A percentile compares a stretch with the other conserved stretches of the same genome.
These are phyloP conservation scores for Chloroceryle amazona DNA, from an alignment of 2,797 vertebrate species.

Conservation along the genomic window DNA sequence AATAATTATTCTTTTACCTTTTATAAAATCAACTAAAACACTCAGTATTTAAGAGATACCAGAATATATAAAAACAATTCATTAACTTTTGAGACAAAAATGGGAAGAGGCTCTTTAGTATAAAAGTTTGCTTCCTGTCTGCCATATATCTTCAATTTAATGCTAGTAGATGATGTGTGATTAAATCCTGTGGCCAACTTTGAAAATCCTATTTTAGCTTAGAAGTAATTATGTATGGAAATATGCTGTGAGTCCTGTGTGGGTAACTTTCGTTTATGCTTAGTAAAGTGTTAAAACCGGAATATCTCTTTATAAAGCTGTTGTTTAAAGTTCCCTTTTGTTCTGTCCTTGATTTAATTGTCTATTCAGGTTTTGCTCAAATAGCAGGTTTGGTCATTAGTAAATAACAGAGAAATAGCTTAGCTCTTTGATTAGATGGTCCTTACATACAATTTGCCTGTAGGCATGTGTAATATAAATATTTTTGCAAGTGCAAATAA, in stretches of 20 bases:
- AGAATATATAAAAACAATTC: not conserved
- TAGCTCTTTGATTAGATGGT: slow-evolving; percentile 29
- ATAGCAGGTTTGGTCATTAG: slow-evolving; percentile 65
- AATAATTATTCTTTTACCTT: not conserved
- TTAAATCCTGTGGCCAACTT: slow-evolving; percentile 36
- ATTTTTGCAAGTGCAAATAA: slow-evolving; percentile 56
- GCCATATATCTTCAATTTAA: not conserved
- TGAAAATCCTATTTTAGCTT: slow-evolving; percentile 31
- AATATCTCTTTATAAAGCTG: slow-evolving; percentile 27
- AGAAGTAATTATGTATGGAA: slow-evolving; percentile 56
- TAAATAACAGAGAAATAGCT: slow-evolving; percentile 39
- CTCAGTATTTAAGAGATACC: not conserved
- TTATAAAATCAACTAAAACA: not conserved
- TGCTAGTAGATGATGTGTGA: not conserved
- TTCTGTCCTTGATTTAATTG: slow-evolving; percentile 55
- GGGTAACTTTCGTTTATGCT: slow-evolving; percentile 39
- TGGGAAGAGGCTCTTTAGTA: not conserved
- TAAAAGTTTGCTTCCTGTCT: not conserved
- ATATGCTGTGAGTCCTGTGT: slow-evolving; percentile 18
- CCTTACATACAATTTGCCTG: not conserved
- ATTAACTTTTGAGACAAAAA: not conserved
- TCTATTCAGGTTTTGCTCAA: slow-evolving; percentile 55
- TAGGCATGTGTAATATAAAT: slow-evolving; percentile 39
- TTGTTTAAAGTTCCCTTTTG: slow-evolving; percentile 39
- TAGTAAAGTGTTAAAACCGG: slow-evolving; percentile 44